A percentile compares a stretch with the other conserved stretches of the same genome.
Conservation (phyloP, 2,797 vertebrate species). For the Australoheros facetus region DNA sequence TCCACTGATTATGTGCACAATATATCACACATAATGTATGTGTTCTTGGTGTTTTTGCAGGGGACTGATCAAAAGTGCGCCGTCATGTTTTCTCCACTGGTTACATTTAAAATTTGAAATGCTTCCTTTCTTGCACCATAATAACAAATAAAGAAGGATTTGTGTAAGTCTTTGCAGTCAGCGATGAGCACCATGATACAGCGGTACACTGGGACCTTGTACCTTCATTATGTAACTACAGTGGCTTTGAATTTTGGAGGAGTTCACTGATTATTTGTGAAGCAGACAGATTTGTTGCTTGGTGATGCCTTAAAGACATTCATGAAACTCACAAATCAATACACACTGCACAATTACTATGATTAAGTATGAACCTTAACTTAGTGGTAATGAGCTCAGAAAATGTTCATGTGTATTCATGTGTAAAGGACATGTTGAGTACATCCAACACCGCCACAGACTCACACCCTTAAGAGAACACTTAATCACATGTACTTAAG, state of each 20-base stretch:
- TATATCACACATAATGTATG: too few relatives aligned
- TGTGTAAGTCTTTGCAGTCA: too few relatives aligned
- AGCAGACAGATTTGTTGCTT: not conserved
- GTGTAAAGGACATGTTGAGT: slow-evolving; percentile 33
- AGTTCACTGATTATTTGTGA: not conserved
- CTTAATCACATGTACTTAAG: not conserved
- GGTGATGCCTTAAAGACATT: not conserved
- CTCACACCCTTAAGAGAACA: slow-evolving; percentile 12
- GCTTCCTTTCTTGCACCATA: too few relatives aligned
- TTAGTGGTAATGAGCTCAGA: slow-evolving; percentile 3
- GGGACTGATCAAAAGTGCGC: too few relatives aligned
- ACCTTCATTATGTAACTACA: not conserved
- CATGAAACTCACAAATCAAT: not conserved
- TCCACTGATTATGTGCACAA: too few relatives aligned
- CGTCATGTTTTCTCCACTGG: too few relatives aligned
- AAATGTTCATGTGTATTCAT: slow-evolving; percentile 17
- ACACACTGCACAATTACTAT: not conserved
- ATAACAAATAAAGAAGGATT: too few relatives aligned
- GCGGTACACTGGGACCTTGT: not conserved
- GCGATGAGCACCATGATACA: too few relatives aligned
- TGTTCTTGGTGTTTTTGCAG: too few relatives aligned
- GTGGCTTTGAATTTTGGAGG: not conserved
- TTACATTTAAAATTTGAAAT: too few relatives aligned
- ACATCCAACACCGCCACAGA: slow-evolving; percentile 11
- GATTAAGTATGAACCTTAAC: not conserved